Evolutionary conservation across 2,113 vertebrate genomes (phyloP).

Genomic region (Salvator merianae): DNA sequence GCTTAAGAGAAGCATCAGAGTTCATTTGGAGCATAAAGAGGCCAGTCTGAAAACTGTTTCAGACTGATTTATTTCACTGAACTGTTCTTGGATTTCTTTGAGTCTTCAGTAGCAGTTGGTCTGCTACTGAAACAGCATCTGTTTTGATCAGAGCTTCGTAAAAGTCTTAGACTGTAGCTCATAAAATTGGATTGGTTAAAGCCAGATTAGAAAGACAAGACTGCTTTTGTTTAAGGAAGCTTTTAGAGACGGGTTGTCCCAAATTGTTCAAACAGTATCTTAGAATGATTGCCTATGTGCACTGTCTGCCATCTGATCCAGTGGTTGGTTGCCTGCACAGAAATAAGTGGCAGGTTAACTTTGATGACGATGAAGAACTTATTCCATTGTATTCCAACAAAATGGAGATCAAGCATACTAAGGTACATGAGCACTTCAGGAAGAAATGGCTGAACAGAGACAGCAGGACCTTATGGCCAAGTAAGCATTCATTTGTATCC

Average conservation of each 20-base stretch:
- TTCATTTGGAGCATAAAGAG: constrained; percentile 53
- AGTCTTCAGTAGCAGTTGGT: neutral
- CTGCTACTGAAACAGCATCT: neutral
- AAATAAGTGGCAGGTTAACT: constrained; percentile 71
- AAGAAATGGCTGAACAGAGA: constrained; percentile 80
- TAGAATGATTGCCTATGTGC: constrained; percentile 84
- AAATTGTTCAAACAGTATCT: constrained; percentile 62
- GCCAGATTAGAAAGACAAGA: constrained; percentile 23
- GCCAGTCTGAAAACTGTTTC: constrained; percentile 43
- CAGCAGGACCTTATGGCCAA: constrained; percentile 79
- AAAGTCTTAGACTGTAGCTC: neutral
- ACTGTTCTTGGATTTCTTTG: neutral
- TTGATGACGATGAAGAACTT: constrained; percentile 77
- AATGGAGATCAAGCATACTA: constrained; percentile 80
- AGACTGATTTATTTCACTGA: constrained; percentile 30
- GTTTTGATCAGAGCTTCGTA: neutral
- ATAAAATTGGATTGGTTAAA: neutral
- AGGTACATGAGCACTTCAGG: constrained; percentile 69
- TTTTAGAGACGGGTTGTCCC: constrained; percentile 59
- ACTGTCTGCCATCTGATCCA: constrained; percentile 77
- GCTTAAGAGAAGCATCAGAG: constrained; percentile 77
- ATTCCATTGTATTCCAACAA: constrained; percentile 66
- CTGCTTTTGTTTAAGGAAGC: neutral
- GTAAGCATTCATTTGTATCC: constrained; percentile 68
- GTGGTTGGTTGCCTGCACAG: constrained; percentile 81